These are phyloP conservation scores for Deilephila elpenor DNA, from an alignment of 2,888 invertebrate species.

Conservation along the genomic window DNA sequence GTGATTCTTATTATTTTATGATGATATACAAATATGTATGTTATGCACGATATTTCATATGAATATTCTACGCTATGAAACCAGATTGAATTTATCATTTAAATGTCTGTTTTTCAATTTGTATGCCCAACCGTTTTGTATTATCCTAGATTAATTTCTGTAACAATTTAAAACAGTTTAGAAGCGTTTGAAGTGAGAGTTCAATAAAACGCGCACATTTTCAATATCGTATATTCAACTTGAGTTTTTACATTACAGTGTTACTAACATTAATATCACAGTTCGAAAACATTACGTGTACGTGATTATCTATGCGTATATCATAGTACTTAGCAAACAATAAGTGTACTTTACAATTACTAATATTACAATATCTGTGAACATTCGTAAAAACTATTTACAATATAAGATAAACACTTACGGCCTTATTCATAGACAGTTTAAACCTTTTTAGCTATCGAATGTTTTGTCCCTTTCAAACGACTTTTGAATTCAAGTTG, in stretches of 20 bases:
- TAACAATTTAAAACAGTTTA: not conserved
- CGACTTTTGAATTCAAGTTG: no score
- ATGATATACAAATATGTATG: no score
- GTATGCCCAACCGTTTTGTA: no score
- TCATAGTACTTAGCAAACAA: conserved; percentile 33
- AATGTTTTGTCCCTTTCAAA: no score
- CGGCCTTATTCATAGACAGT: no score
- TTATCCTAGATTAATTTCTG: no score
- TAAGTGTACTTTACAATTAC: conserved; percentile 48
- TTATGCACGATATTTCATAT: no score
- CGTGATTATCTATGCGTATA: conserved; percentile 47
- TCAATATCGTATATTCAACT: conserved; percentile 70
- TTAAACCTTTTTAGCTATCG: no score
- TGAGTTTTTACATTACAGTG: conserved; percentile 68
- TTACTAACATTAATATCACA: conserved; percentile 79
- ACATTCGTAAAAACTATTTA: conserved; percentile 43
- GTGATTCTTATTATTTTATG: no score
- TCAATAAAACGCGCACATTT: conserved; percentile 32
- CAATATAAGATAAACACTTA: conserved; percentile 33
- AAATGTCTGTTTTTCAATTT: no score
- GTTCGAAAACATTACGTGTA: conserved; percentile 68
- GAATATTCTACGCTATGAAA: no score
- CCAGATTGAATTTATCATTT: no score
- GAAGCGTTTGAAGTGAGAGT: not conserved
- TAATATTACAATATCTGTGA: conserved; percentile 38